Evolutionary conservation across 2,797 vertebrate genomes (phyloP), one percentile per base, ranked within the genome.

Genomic region (Enteromius paludinosus): DNA sequence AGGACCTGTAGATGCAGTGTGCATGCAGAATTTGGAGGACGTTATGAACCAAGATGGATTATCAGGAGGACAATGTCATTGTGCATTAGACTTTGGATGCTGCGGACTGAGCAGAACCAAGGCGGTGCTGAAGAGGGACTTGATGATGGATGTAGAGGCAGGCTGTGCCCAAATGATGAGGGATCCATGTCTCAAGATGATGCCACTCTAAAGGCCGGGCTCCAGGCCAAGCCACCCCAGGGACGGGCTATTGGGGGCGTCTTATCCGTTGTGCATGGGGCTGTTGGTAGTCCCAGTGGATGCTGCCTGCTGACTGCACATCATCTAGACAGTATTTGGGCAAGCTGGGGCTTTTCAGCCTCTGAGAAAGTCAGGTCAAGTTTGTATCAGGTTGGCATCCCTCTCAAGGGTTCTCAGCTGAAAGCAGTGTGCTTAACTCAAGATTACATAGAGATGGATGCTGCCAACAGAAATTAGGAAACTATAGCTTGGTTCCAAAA

Each of bases 281-380:
- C 65, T 70, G 56, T 74, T 8, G 15, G 70, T 54, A 52, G 33
- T 74, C 79, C 70, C 56, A 18, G 70, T 12, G 59, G 61, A 30
- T n/a, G 14, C 56, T 38, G 71, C 23, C 70, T 28, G 70, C 70
- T 74, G 79, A 54, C 59, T 74, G 61, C 33, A 74, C 79, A 81
- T 81, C 69, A 73, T 81, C 30, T 12, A 73, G 79, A 81, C 79
- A 65, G 59, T 41, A 43, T 38, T 35, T 81, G 79, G 59, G 69
- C 56, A 81, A 64, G 69, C 59, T 72, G 15, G 61, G 28, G 69
- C 54, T 64, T 79, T 79, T 59, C 49, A 30, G 3, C 35, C 38
- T 70, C 59, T 43, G 61, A 65, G 30, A 28, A 81, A 81, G 79
- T 73, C 56, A 81, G 45, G 15, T 74, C 30, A 73, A 64, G 70